Percentiles rank a stretch among this genome's conserved stretches.
phyloP scores from a whole-genome alignment of 1,140 invertebrate species.

The Tachypleus tridentatus region DNA sequence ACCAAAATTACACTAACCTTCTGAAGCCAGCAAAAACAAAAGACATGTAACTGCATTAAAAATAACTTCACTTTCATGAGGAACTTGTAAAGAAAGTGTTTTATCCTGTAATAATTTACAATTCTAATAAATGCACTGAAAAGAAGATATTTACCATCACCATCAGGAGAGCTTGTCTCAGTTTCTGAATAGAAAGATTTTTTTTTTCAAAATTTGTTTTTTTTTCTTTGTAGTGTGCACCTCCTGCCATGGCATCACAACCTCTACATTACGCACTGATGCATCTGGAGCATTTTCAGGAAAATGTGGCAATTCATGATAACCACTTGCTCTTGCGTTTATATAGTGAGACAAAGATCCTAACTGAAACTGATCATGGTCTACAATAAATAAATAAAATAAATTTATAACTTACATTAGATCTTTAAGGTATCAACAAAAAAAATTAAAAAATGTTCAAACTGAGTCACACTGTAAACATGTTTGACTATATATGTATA shows the following conservation, averaged over 20 bases:
- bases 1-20: neutral
- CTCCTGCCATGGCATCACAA: conserved; percentile 21
- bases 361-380: conserved; percentile 76
- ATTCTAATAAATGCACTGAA: neutral
- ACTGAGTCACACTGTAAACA: no score
- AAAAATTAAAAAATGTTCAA: no score
- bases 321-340: conserved; percentile 68
- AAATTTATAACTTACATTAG: no score
- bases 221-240: conserved; percentile 28
- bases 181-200: conserved; percentile 42
- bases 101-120: neutral
- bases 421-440: no score
- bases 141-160: conserved; percentile 5
- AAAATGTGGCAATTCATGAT: conserved; percentile 76
- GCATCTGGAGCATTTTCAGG: conserved; percentile 63
- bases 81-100: no score
- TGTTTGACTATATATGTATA: no score
- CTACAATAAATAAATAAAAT: conserved; percentile 34
- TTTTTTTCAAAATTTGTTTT: conserved; percentile 34
- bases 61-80: no score
- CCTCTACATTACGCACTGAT: conserved; percentile 55
- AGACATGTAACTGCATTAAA: neutral
- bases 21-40: conserved; percentile 8
- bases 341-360: conserved; percentile 92
- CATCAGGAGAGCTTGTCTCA: conserved; percentile 19